Percentiles rank a stretch among this genome's conserved stretches.
Evolutionary conservation across 2,797 vertebrate genomes (phyloP).

Genomic region (Sebastes nivosus): DNA sequence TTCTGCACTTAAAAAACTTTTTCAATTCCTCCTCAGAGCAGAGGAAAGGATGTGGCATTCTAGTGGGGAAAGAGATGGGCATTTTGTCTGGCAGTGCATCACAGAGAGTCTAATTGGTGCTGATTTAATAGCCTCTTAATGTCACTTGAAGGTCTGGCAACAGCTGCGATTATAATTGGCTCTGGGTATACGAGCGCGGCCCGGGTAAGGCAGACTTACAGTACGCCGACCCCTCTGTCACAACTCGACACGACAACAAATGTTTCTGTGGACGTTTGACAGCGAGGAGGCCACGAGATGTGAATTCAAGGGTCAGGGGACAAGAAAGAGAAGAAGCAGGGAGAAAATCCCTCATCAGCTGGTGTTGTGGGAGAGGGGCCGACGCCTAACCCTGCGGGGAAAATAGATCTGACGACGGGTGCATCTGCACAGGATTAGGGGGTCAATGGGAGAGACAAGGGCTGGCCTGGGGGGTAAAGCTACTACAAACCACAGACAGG

Average conservation of each 20-base stretch:
- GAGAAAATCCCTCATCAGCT: slow-evolving; percentile 49
- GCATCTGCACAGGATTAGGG: slow-evolving; percentile 39
- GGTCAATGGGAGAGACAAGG: slow-evolving; percentile 24
- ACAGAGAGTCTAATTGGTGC: slow-evolving; percentile 52
- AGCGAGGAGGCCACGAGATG: slow-evolving; percentile 1
- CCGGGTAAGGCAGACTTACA: slow-evolving; percentile 2
- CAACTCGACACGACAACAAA: slow-evolving; percentile 17
- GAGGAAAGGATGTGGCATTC: not conserved
- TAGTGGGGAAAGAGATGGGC: not conserved
- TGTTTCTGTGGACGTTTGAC: not conserved
- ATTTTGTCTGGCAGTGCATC: slow-evolving; percentile 26
- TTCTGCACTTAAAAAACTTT: not conserved
- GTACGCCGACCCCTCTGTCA: slow-evolving; percentile 7
- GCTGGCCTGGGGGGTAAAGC: slow-evolving; percentile 10
- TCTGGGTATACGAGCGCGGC: slow-evolving; percentile 7
- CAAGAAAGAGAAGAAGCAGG: slow-evolving; percentile 27
- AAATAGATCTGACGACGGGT: slow-evolving; percentile 49
- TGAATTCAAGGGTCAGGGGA: slow-evolving; percentile 15
- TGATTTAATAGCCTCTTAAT: slow-evolving; percentile 51
- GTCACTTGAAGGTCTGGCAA: slow-evolving; percentile 62
- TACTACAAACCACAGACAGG: slow-evolving; percentile 1
- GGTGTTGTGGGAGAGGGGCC: slow-evolving; percentile 12
- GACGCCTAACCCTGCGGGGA: not conserved
- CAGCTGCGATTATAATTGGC: slow-evolving; percentile 63
- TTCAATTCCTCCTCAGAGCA: not conserved